A percentile compares a stretch with the other conserved stretches of the same genome.
phyloP scores from a whole-genome alignment of 1,140 invertebrate species.

The Diorhabda elongata region DNA sequence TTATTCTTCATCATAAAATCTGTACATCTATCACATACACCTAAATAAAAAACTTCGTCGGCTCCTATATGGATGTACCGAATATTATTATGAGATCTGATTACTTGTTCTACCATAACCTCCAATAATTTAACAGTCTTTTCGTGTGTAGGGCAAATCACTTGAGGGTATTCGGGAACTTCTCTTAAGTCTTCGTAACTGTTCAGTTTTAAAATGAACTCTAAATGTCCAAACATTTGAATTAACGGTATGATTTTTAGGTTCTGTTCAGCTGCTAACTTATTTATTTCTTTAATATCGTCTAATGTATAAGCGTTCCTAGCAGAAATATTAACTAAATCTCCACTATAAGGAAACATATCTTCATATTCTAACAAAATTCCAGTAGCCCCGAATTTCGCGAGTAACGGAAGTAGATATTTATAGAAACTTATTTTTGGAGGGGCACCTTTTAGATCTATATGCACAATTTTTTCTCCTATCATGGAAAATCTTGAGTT shows the following conservation, averaged over 20 bases:
- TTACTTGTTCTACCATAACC: slow-evolving; percentile 34
- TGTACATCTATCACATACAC: slow-evolving; percentile 68
- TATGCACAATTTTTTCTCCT: slow-evolving; percentile 60
- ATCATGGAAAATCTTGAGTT: slow-evolving; percentile 15
- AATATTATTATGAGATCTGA: slow-evolving; percentile 34
- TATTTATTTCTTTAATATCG: slow-evolving; percentile 64
- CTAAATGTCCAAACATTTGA: slow-evolving; percentile 93
- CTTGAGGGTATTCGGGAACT: slow-evolving; percentile 69
- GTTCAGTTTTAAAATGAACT: slow-evolving; percentile 81
- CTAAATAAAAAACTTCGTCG: slow-evolving; percentile 79
- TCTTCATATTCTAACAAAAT: slow-evolving; percentile 88
- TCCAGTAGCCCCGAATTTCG: slow-evolving; percentile 77
- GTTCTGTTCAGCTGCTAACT: slow-evolving; percentile 59
- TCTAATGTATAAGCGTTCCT: slow-evolving; percentile 71
- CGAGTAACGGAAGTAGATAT: slow-evolving; percentile 70
- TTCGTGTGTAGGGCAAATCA: slow-evolving; percentile 55
- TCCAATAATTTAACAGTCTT: slow-evolving; percentile 28
- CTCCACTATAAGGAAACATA: slow-evolving; percentile 89
- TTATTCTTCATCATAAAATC: slow-evolving; percentile 30
- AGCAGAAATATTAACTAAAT: slow-evolving; percentile 62
- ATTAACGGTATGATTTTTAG: slow-evolving; percentile 86
- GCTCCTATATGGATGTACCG: slow-evolving; percentile 70
- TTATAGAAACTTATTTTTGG: slow-evolving; percentile 68
- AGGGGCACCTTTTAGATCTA: slow-evolving; percentile 89
- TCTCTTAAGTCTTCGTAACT: slow-evolving; percentile 76